Conservation (phyloP, 2,113 vertebrate genomes). For the Prionailurus viverrinus region DNA sequence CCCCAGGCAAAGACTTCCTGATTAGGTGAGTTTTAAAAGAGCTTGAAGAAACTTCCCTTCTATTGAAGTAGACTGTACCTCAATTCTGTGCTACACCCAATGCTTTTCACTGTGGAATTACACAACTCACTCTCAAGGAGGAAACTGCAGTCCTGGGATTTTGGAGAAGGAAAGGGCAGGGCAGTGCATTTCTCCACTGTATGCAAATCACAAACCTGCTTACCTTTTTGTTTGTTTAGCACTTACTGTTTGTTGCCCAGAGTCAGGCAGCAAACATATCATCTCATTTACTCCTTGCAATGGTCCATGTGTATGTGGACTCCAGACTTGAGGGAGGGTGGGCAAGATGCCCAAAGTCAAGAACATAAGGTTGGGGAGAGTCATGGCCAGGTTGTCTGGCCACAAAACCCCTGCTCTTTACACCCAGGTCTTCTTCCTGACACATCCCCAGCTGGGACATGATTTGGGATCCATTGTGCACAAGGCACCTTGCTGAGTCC, state of each 20-base stretch:
- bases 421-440: neutral
- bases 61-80: neutral
- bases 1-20: neutral
- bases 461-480: accelerated
- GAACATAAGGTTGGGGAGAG: too few relatives aligned
- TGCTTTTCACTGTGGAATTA: neutral
- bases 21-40: neutral
- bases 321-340: neutral
- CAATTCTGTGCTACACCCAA: neutral
- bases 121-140: neutral
- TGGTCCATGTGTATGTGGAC: neutral
- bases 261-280: neutral
- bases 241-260: neutral
- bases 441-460: accelerated
- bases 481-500: neutral
- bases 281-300: neutral
- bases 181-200: neutral
- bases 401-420: neutral
- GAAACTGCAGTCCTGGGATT: neutral
- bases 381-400: neutral
- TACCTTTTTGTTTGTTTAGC: neutral
- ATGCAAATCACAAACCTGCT: neutral
- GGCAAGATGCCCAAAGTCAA: neutral
- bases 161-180: neutral
- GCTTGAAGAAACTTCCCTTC: neutral